phyloP scores from a whole-genome alignment of 64 coral and sea anemone species.

The Trachythela sp. region DNA sequence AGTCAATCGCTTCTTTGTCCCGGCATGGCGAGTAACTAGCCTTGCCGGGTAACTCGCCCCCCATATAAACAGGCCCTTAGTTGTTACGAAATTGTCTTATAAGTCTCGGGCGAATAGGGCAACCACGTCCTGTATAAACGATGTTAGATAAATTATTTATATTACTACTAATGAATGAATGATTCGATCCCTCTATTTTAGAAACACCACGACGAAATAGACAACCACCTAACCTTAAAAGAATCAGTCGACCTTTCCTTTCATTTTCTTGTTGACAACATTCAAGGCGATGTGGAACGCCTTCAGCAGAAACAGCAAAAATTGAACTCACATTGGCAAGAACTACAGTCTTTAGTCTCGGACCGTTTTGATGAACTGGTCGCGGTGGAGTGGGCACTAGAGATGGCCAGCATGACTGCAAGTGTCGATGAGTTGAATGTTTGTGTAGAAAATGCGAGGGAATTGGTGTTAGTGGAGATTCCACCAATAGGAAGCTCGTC shows the following conservation, averaged over 20 bases:
- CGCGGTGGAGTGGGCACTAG: not conserved
- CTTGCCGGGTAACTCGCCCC: too few relatives aligned
- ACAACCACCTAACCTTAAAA: not conserved
- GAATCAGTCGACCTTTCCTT: not conserved
- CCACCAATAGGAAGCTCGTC: conserved; percentile 1
- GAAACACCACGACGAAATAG: conserved; percentile 2
- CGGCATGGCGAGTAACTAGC: too few relatives aligned
- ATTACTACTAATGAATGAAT: not conserved
- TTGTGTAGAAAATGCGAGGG: not conserved
- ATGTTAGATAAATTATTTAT: not conserved
- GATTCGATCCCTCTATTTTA: too few relatives aligned
- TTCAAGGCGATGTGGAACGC: not conserved
- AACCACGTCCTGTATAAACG: too few relatives aligned
- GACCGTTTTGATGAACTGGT: conserved; percentile 6
- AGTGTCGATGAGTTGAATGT: not conserved
- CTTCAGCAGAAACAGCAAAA: not conserved
- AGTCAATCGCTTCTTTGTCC: too few relatives aligned
- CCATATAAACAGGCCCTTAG: too few relatives aligned
- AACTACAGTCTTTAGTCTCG: not conserved
- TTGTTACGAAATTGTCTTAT: too few relatives aligned
- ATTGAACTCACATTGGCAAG: not conserved
- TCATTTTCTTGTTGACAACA: not conserved
- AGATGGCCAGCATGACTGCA: not conserved
- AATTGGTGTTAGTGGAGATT: not conserved
- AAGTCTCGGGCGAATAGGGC: too few relatives aligned